phyloP scores from a whole-genome alignment of 2,888 invertebrate genomes.

The Opisthograptis luteolata region DNA sequence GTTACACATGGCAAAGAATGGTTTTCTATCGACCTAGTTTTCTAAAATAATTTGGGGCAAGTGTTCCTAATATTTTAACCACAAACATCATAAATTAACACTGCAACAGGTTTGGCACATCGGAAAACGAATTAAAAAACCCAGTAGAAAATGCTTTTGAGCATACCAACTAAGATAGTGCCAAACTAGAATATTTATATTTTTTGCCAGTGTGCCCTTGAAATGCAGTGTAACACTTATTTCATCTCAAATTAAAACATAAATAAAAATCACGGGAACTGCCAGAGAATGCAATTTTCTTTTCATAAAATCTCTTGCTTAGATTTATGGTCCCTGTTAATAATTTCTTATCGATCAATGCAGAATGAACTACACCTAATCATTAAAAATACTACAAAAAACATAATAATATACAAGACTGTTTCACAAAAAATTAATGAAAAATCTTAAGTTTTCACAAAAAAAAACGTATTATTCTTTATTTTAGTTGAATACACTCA shows the following conservation, averaged over 20 bases:
- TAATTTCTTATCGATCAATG: conserved; percentile 1
- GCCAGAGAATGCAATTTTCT: neutral
- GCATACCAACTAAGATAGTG: no score
- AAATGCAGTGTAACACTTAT: no score
- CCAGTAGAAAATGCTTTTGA: no score
- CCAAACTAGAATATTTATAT: no score
- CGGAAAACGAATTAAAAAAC: neutral
- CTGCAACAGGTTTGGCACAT: neutral
- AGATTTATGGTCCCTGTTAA: conserved; percentile 37
- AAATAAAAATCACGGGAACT: neutral
- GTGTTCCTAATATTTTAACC: neutral
- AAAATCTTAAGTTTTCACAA: neutral
- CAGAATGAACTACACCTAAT: neutral
- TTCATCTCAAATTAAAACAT: neutral
- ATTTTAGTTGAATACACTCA: conserved; percentile 1
- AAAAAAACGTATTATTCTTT: neutral
- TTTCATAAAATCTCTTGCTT: conserved; percentile 6
- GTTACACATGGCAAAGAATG: conserved; percentile 72
- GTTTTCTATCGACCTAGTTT: no score
- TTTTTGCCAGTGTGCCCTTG: no score
- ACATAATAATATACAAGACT: neutral
- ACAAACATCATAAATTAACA: neutral
- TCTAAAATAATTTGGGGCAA: neutral
- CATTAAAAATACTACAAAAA: no score
- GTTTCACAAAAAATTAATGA: neutral